A percentile compares a stretch with the other conserved stretches of the same genome.
Evolutionary conservation across 1,140 invertebrate genomes (phyloP).

Genomic region (Caerostris darwini): DNA sequence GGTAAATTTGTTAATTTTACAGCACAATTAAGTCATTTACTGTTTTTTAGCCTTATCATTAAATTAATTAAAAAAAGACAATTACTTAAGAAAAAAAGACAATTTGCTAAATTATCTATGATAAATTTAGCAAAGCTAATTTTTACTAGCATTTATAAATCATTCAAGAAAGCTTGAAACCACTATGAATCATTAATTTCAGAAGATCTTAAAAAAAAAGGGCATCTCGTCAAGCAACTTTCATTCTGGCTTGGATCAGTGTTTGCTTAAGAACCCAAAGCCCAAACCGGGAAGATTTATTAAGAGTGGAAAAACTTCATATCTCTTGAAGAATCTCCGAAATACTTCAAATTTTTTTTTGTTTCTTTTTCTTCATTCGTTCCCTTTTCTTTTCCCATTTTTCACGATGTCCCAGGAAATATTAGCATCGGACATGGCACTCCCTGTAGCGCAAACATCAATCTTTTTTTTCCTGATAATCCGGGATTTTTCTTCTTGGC

Average conservation of each 20-base stretch:
- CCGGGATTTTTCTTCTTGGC: neutral
- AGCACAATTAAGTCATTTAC: no score
- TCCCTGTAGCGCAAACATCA: neutral
- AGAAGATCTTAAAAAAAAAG: neutral
- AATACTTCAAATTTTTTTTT: neutral
- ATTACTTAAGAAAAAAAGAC: no score
- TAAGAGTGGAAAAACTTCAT: neutral
- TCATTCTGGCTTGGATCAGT: neutral
- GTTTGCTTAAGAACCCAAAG: neutral
- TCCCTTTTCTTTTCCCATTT: neutral
- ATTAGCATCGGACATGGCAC: neutral
- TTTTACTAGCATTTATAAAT: neutral
- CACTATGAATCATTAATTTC: neutral
- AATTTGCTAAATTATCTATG: neutral
- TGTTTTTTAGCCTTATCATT: no score
- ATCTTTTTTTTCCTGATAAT: neutral
- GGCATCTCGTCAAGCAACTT: neutral
- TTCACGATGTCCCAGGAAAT: neutral
- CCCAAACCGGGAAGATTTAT: neutral
- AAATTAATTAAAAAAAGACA: no score
- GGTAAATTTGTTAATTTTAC: no score
- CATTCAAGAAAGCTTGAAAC: neutral
- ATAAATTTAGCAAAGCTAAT: neutral
- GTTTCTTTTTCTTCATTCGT: neutral
- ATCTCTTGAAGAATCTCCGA: neutral